phyloP scores from a whole-genome alignment of 2,113 vertebrate species.

The Lagopus muta region DNA sequence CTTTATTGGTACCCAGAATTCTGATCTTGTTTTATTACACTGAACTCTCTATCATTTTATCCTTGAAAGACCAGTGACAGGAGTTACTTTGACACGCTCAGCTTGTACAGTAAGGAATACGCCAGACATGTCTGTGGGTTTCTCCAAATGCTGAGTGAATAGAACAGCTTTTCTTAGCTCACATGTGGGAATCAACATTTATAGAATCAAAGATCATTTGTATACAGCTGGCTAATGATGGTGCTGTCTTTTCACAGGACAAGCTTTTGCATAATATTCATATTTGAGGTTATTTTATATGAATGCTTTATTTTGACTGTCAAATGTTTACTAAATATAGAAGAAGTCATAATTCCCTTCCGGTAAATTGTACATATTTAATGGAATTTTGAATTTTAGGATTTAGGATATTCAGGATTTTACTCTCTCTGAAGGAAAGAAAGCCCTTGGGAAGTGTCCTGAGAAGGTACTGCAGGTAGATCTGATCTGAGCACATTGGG shows the following conservation, averaged over 20 bases:
- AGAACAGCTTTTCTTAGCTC: constrained; percentile 9
- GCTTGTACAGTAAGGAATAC: background rate
- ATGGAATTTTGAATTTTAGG: background rate
- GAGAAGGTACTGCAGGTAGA: background rate
- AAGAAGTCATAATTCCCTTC: background rate
- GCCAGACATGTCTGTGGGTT: background rate
- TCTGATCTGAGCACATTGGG: background rate
- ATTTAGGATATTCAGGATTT: background rate
- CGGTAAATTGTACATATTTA: background rate
- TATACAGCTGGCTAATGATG: constrained; percentile 55
- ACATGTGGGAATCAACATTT: constrained; percentile 21
- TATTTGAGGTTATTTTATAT: constrained; percentile 10
- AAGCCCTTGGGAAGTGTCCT: background rate
- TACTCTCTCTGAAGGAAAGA: background rate
- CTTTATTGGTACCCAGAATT: background rate
- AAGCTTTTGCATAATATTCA: background rate
- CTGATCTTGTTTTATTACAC: background rate
- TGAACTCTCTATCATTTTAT: background rate
- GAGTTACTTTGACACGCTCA: background rate
- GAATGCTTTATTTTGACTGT: background rate
- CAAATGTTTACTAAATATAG: constrained; percentile 29
- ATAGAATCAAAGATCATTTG: constrained; percentile 15
- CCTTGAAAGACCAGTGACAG: background rate
- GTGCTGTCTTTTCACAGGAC: background rate
- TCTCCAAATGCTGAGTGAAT: constrained; percentile 31